Evolutionary conservation across 2,888 invertebrate genomes (phyloP).

Genomic region (Athalia cordata): DNA sequence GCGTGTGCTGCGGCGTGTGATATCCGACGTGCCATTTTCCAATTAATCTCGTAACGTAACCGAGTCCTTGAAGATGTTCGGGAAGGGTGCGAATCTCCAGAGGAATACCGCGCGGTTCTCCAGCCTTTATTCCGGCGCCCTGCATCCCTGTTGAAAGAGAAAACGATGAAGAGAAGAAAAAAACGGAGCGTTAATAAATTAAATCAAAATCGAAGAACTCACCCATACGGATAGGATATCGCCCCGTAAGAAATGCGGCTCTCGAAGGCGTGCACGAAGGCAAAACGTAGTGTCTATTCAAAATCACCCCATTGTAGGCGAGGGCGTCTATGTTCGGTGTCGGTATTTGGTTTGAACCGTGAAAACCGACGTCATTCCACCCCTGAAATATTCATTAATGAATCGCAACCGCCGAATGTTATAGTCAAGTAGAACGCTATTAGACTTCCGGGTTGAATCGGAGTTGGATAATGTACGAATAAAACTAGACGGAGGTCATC

Average conservation of each 20-base stretch:
- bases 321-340: conserved; percentile 94
- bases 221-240: conserved; percentile 86
- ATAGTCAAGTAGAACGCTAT: too few relatives aligned
- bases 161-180: background rate
- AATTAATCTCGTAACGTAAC: conserved; percentile 76
- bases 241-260: conserved; percentile 88
- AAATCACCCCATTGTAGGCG: conserved; percentile 88
- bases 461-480: background rate
- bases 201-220: conserved; percentile 13
- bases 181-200: background rate
- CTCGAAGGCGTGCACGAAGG: conserved; percentile 92
- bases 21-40: conserved; percentile 80
- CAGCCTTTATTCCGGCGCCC: conserved; percentile 75
- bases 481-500: too few relatives aligned
- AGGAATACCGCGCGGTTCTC: conserved; percentile 76
- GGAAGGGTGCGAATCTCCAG: conserved; percentile 75
- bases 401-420: background rate
- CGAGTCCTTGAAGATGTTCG: conserved; percentile 75
- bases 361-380: conserved; percentile 94
- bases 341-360: conserved; percentile 89
- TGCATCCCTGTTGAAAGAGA: conserved; percentile 74
- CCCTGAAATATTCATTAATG: conserved; percentile 75
- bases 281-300: conserved; percentile 91
- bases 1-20: conserved; percentile 78
- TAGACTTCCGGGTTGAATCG: background rate